Evolutionary conservation across 1,140 invertebrate genomes (phyloP), one percentile per base, ranked within the genome.

Genomic region (Mercenaria mercenaria): DNA sequence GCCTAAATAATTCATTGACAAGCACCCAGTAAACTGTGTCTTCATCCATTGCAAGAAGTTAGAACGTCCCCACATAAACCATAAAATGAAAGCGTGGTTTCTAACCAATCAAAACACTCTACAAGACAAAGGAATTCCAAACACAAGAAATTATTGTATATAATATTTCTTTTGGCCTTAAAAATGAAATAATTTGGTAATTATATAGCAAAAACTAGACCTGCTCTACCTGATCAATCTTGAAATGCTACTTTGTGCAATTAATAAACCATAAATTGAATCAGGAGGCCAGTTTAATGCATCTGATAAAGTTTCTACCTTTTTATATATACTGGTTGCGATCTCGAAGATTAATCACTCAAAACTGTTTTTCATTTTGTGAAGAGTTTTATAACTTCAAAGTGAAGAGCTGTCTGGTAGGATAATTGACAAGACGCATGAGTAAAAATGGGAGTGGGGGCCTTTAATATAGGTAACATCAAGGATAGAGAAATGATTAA

Each of bases 301-400:
- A 72, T 72, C 39, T 72, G 34, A 72, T 72, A 41, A 39, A 72
- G 37, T 64, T 64, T 41, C 34, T 72, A 29, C 67, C 23, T 72
- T 18, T 18, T 41, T 13, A 39, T 32, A 32, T 32, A 4, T 10
- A 67, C 10, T 20, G 29, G 67, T 20, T 72, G 20, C 18, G 34
- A 72, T 72, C 34, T 72, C 2, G 18, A 72, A 72, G 67, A 72
- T 72, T 72, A 39, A 72, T 72, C 67, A 72, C 67, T 72, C 67
- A 72, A 72, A 72, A 37, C 67, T 72, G 32, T 15, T 26, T 72
- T 72, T 39, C 67, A 72, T 72, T 72, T 39, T 2, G 26, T 13
- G 15, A 37, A 67, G 34, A 37, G 34, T 37, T 72, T 72, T 72
- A 20, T 15, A 23, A 72, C 67, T 72, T 72, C 67, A 72, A 72